Conservation (phyloP, 2,888 invertebrate genomes). For the Perizoma affinitatum region DNA sequence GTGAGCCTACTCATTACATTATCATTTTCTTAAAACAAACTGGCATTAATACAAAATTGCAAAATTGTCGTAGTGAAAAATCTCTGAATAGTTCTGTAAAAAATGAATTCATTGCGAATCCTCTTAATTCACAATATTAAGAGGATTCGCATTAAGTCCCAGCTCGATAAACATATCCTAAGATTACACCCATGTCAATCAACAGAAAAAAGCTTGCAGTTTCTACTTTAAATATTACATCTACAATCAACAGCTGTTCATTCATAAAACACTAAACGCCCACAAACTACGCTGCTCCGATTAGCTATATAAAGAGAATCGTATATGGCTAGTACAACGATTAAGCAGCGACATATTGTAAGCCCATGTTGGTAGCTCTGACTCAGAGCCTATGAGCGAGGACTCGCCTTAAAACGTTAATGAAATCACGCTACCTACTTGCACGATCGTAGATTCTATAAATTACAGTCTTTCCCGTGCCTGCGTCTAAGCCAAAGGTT, state of each 20-base stretch:
- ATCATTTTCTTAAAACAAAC: too few relatives aligned
- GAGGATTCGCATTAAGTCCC: too few relatives aligned
- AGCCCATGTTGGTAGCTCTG: conserved; percentile 29
- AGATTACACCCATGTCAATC: not conserved
- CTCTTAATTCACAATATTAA: too few relatives aligned
- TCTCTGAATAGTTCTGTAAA: too few relatives aligned
- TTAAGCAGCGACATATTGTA: conserved; percentile 31
- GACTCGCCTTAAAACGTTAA: conserved; percentile 3
- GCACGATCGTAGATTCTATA: not conserved
- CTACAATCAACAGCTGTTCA: conserved; percentile 36
- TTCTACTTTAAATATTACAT: conserved; percentile 16
- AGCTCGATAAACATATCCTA: not conserved
- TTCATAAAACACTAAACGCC: conserved; percentile 41
- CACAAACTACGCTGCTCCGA: conserved; percentile 49
- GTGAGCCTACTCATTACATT: too few relatives aligned
- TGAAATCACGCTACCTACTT: conserved; percentile 1
- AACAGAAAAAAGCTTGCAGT: conserved; percentile 9
- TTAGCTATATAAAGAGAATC: conserved; percentile 50
- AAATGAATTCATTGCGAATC: too few relatives aligned
- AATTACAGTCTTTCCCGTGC: not conserved
- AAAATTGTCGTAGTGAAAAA: too few relatives aligned
- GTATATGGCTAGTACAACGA: conserved; percentile 42
- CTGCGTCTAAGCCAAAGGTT: too few relatives aligned
- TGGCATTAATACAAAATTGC: too few relatives aligned
- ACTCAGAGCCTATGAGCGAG: conserved; percentile 31